These are phyloP conservation scores for Phengaris arion DNA, from an alignment of 2,888 invertebrate genomes.

Conservation along the genomic window DNA sequence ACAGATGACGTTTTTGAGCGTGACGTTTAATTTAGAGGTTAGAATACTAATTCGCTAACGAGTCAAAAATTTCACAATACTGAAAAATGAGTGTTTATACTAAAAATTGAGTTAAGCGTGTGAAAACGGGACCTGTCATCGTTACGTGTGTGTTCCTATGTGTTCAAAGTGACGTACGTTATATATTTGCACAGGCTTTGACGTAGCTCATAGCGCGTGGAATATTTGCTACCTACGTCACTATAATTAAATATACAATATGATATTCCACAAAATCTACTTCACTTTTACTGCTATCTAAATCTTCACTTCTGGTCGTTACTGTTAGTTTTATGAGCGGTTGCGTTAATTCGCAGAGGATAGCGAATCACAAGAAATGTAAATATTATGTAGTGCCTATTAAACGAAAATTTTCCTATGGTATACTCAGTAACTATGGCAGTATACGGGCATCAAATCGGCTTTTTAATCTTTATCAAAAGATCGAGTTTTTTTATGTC, in stretches of 20 bases:
- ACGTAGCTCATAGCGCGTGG: constrained; percentile 65
- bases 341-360: background rate
- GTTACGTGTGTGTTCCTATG: background rate
- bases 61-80: constrained; percentile 1
- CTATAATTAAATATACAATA: constrained; percentile 21
- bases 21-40: background rate
- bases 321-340: background rate
- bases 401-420: background rate
- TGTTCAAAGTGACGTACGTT: constrained; percentile 37
- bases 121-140: background rate
- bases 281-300: background rate
- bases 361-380: constrained; percentile 1
- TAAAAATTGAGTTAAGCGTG: background rate
- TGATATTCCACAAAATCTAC: background rate
- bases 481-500: no score
- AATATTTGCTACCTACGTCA: constrained; percentile 66
- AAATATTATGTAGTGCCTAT: background rate
- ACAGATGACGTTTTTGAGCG: background rate
- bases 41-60: background rate
- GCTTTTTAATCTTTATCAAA: no score
- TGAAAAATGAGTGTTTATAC: constrained; percentile 12
- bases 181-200: constrained; percentile 60
- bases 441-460: no score
- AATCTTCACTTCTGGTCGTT: background rate
- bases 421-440: no score